phyloP scores from a whole-genome alignment of 2,797 vertebrate genomes.

The Gambelia wislizenii region DNA sequence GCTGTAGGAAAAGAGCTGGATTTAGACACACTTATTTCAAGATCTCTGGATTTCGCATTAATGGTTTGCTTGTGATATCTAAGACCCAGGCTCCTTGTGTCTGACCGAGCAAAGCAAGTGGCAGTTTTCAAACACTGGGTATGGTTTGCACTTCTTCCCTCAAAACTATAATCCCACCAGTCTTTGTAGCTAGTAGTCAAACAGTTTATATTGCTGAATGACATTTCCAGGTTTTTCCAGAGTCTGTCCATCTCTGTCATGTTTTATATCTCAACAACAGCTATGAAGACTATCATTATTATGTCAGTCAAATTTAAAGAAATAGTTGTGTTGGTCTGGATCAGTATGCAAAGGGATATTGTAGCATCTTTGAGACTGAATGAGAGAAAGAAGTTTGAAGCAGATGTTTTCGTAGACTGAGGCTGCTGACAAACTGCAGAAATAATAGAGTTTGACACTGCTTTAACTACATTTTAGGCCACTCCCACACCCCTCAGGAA shows the following conservation, averaged over 20 bases:
- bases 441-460: no score
- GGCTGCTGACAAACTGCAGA: no score
- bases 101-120: slow-evolving; percentile 42
- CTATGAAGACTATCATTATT: slow-evolving; percentile 34
- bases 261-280: slow-evolving; percentile 58
- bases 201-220: slow-evolving; percentile 55
- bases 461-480: no score
- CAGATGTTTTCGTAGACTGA: no score
- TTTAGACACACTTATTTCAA: not conserved
- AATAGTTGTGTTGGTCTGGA: no score
- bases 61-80: slow-evolving; percentile 44
- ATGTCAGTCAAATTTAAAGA: not conserved
- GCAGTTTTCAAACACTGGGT: slow-evolving; percentile 45
- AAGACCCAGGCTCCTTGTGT: slow-evolving; percentile 33
- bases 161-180: slow-evolving; percentile 25
- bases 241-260: slow-evolving; percentile 64
- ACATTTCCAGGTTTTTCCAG: slow-evolving; percentile 43
- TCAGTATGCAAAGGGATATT: no score
- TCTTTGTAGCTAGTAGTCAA: slow-evolving; percentile 44
- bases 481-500: no score
- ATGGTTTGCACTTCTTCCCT: not conserved
- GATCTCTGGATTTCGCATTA: slow-evolving; percentile 16
- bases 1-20: slow-evolving; percentile 8
- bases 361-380: no score
- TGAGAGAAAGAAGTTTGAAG: no score